Base-by-base conservation (phyloP, 2,113 vertebrate genomes). In the Corydoras maculifer region DNA sequence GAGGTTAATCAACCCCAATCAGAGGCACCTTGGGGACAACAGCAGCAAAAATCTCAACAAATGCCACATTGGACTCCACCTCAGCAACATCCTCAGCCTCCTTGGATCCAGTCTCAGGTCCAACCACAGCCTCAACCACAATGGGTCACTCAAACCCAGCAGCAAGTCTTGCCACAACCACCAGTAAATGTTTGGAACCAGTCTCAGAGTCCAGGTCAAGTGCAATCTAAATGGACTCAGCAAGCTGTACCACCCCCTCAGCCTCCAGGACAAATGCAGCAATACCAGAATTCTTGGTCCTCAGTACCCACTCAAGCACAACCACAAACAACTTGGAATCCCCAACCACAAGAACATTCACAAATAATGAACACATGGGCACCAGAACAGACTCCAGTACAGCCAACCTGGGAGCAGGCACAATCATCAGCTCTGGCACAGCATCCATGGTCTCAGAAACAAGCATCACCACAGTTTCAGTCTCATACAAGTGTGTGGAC, bases 361-460 rank as follows among this genome's bases (percentile, higher is more conserved):
- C 68, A 76, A 61, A 59, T 51, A 1, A 66, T 84, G 11, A 81
- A 72, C 75, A 71, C 87, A 68, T 90, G 87, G 87, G 48, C 72
- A 53, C 77, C 81, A 73, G 83, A 84, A 53, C 85, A 86, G 75
- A 82, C 78, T 75, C 87, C 81, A 75, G 68, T 77, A 67, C 85
- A 86, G 49, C 59, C 79, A 65, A 57, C 79, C 53, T 89, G 87
- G 89, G 65, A 63, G 79, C 84, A 87, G 72, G 50, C 82, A 58
- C 62, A 78, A 62, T 58, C 70, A 77, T 80, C 81, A 76, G 54
- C 76, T 9, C 69, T 82, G 75, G 72, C 75, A 62, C 87, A 88
- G 50, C 66, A 84, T 64, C 76, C 74, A 76, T 91, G 88, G 89
- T 82, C 82, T 74, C 84, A 78, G 66, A 63, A 65, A 18, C 79